Evolutionary conservation across 2,888 invertebrate genomes (phyloP), one percentile per base, ranked within the genome.

Genomic region (Xylota sylvarum): DNA sequence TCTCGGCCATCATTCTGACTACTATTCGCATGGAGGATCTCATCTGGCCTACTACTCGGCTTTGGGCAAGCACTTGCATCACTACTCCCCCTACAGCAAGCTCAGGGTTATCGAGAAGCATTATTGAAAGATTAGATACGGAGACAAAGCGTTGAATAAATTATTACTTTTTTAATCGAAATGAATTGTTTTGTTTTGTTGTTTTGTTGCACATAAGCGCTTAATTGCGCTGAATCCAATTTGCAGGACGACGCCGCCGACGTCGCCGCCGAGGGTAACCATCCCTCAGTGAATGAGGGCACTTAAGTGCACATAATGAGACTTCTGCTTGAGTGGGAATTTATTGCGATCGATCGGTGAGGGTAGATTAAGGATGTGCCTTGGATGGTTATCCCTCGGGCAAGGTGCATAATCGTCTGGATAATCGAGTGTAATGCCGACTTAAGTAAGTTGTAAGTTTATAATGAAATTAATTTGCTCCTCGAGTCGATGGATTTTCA

Each of bases 41-140:
- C 90, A 89, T 74, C 88, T 89, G 76, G 88, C 88, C n/a, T 90
- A 89, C 14, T 83, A 87, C 48, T 78, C 87, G 2, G 30, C 74
- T 12, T 90, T 91, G 0, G 89, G 90, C 72, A 91, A 91, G 70
- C 88, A 88, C 67, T 77, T 90, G 87, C 91, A 91, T 60, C 89
- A 89, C 43, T 89, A 90, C 64, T 88, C 89, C 64, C 91, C 86
- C 64, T 86, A 86, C 85, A 92, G 92, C 88, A 92, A 92, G 87
- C 90, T 92, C 79, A 90, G 89, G 89, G 91, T 92, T 88, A 90
- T 89, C 80, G 92, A 92, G 89, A 92, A 90, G 76, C 92, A 91
- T 91, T 92, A 86, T 82, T 86, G 35, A 82, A 46, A 64, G 82
- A 82, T 86, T 86, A 82, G 69, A 56, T 50, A 70, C 70, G 60